These are phyloP conservation scores for Drosophila hamatofila DNA, from an alignment of 2,888 invertebrate species.

Conservation along the genomic window DNA sequence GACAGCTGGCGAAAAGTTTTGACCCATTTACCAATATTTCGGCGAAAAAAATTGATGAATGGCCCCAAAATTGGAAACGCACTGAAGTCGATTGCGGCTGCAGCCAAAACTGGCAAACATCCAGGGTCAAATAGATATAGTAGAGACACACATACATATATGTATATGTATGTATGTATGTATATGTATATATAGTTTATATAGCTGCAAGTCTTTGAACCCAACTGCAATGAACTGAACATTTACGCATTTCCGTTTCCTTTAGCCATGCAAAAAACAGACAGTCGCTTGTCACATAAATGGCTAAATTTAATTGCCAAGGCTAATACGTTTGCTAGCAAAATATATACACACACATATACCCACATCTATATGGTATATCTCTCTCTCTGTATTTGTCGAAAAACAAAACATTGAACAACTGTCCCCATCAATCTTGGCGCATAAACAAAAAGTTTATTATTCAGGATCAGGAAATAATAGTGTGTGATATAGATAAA, in stretches of 20 bases:
- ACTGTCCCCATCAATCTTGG: constrained; percentile 76
- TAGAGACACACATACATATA: neutral
- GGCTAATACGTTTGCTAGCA: constrained; percentile 52
- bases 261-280: constrained; percentile 20
- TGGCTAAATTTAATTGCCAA: constrained; percentile 72
- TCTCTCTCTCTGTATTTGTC: neutral
- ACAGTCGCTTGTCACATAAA: constrained; percentile 48
- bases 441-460: constrained; percentile 42
- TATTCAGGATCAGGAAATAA: constrained; percentile 9
- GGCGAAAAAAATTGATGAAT: constrained; percentile 47
- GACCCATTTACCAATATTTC: constrained; percentile 46
- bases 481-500: neutral
- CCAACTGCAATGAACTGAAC: constrained; percentile 53
- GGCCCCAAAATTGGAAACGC: constrained; percentile 26
- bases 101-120: constrained; percentile 49
- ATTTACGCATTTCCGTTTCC: constrained; percentile 65
- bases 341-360: neutral
- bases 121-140: constrained; percentile 47
- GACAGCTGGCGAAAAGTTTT: constrained; percentile 46
- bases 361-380: neutral
- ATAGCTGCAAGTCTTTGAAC: constrained; percentile 51
- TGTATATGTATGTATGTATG: neutral
- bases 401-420: constrained; percentile 71
- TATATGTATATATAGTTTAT: neutral
- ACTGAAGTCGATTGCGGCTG: constrained; percentile 15